These are phyloP conservation scores for Clarias gariepinus DNA, from an alignment of 2,113 vertebrate species.

Conservation along the genomic window DNA sequence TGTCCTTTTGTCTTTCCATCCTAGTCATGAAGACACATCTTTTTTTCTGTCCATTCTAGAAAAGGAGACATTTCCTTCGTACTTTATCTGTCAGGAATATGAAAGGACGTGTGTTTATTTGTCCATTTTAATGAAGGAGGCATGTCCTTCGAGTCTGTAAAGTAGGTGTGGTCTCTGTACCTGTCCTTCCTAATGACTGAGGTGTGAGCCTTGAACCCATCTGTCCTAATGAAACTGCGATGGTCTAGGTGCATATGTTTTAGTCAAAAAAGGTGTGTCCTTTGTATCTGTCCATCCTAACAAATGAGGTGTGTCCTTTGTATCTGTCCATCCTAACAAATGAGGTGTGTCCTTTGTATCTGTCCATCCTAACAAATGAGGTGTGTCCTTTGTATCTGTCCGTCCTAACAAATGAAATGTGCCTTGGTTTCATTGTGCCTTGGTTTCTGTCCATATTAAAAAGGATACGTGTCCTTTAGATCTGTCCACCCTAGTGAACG, in stretches of 20 bases:
- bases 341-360: background rate
- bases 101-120: no score
- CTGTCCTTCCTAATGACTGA: background rate
- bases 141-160: background rate
- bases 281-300: background rate
- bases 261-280: background rate
- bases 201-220: no score
- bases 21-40: background rate
- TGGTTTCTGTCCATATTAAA: background rate
- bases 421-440: background rate
- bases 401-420: background rate
- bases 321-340: background rate
- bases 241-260: no score
- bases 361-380: background rate
- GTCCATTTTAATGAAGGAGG: background rate
- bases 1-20: background rate
- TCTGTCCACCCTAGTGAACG: background rate
- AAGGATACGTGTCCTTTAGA: background rate
- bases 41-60: background rate
- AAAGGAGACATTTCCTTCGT: background rate
- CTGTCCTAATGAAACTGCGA: no score
- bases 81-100: no score
- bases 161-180: background rate
- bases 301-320: background rate
- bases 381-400: background rate